A percentile compares a stretch with the other conserved stretches of the same genome.
phyloP scores from a whole-genome alignment of 2,888 invertebrate species.

The Drosophila subquinaria region DNA sequence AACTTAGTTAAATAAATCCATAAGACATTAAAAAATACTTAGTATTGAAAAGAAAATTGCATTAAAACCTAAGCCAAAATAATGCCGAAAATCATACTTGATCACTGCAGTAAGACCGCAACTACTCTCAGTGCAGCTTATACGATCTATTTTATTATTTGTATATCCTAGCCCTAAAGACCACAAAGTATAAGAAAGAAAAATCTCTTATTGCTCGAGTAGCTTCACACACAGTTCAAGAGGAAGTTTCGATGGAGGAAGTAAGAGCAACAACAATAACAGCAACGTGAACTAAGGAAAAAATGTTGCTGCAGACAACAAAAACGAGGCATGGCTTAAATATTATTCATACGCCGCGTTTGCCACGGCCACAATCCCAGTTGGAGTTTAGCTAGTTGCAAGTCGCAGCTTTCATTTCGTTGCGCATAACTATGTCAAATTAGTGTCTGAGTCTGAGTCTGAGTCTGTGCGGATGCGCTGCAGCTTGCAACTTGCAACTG shows the following conservation, averaged over 20 bases:
- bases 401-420: slow-evolving; percentile 72
- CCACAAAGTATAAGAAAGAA: not conserved
- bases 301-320: slow-evolving; percentile 18
- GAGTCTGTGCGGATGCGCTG: slow-evolving; percentile 48
- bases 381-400: slow-evolving; percentile 34
- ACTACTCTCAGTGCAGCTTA: not conserved
- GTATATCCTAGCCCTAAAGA: not conserved
- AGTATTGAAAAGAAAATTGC: no score
- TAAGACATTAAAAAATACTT: no score
- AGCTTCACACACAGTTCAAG: slow-evolving; percentile 23
- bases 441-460: slow-evolving; percentile 60
- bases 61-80: not conserved
- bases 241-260: slow-evolving; percentile 20
- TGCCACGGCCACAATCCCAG: slow-evolving; percentile 51
- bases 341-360: slow-evolving; percentile 77
- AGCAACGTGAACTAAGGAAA: not conserved
- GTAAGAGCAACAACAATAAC: not conserved
- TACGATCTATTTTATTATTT: not conserved
- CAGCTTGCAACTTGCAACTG: slow-evolving; percentile 11
- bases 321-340: slow-evolving; percentile 53
- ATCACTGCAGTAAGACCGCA: no score
- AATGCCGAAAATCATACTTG: no score
- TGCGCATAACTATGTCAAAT: slow-evolving; percentile 80
- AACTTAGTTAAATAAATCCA: no score
- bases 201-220: not conserved